Evolutionary conservation across 2,797 vertebrate genomes (phyloP), one percentile per base, ranked within the genome.

Genomic region (Peromyscus attwateri): DNA sequence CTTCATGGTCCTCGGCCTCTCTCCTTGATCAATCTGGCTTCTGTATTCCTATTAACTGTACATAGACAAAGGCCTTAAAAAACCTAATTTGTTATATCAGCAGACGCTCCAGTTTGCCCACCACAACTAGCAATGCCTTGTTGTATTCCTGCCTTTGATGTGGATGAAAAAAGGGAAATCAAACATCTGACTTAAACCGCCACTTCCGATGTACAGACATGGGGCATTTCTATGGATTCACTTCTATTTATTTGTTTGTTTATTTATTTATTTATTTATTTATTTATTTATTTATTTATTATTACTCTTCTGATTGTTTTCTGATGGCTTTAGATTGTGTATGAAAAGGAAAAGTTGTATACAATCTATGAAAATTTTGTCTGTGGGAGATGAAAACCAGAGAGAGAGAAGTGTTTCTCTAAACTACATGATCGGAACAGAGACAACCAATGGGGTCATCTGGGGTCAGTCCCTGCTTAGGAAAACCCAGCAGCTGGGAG

Each of bases 41-140:
- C 98, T 98, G 98, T 98, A 98, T 99, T 98, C 98, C 99, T 99
- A 99, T 97, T 98, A 98, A 98, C 98, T 98, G 99, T 98, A 98
- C 99, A 99, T 99, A 98, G 98, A 99, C 99, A 99, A 99, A 99
- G 99, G 99, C 99, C 99, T 99, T 99, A 99, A 99, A 98, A 97
- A 99, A 99, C 98, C 98, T 98, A 96, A 99, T 99, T 98, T 98
- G 98, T 98, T 98, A 98, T 98, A 98, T 98, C 98, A 98, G 98
- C 98, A 98, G 99, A 99, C 98, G 98, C 98, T 98, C 98, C 97
- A 98, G 98, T 99, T 98, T 98, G 98, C 98, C 98, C 98, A 98
- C 97, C 98, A 98, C 98, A 98, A 98, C 99, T 98, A 98, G 99
- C 98, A 98, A 99, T 98, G 98, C 98, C 98, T 99, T 99, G 98